Base-by-base conservation (phyloP, 2,888 invertebrate genomes). In the Himalopsyche japonica region DNA sequence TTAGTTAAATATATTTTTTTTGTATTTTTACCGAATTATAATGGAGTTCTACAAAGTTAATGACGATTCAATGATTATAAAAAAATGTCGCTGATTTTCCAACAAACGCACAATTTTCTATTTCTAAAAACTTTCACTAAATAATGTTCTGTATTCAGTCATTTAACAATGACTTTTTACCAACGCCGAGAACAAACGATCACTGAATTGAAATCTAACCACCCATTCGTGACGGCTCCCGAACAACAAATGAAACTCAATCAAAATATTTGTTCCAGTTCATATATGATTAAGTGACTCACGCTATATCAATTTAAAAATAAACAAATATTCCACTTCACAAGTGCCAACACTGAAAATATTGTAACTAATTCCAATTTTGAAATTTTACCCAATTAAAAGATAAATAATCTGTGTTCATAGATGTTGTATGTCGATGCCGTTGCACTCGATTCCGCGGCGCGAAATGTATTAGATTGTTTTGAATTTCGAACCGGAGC, bases 401-500 rank as follows among this genome's bases (percentile, higher is more conserved):
- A 57, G 57, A 15, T 8, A 7, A 20, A 57, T 57, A n/a, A n/a
- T n/a, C n/a, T 20, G 24, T 57, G 57, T 57, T 57, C 8, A 20
- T 57, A 57, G 10, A 57, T 43, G 12, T 43, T 57, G 3, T 4
- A 81, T 15, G 24, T 37, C 24, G 64, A 8, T 32, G 32, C 10
- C 6, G 18, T 76, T 10, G 77, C 30, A 48, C 48, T 76, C 76
- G 32, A 15, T 34, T 34, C 47, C n/a, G 43, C 79, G 24, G 20
- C 43, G 79, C 34, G 79, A 34, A 24, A 37, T 43, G 15, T 43
- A 37, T 20, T 24, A 37, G 4, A n/a, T 79, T 43, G 77, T 32
- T 82, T 47, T 48, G 34, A 82, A 82, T 82, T 82, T 82, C 77
- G 81, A 82, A 82, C 32, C 76, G 32, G 27, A 34, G 43, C 76